phyloP scores from a whole-genome alignment of 2,113 vertebrate genomes.

The Cebus imitator region DNA sequence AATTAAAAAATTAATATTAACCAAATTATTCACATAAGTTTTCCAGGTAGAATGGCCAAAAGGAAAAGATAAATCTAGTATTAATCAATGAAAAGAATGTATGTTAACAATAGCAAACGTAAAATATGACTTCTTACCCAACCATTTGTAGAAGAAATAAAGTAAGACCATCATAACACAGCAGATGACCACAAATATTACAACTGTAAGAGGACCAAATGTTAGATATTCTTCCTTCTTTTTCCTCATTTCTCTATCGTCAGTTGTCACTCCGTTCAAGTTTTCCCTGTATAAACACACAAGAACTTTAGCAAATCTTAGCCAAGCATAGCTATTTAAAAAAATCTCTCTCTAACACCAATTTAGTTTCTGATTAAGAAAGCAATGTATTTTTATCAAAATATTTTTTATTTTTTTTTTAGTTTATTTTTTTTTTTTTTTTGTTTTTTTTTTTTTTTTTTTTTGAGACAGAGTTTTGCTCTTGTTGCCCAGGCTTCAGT shows the following conservation, averaged over 20 bases:
- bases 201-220: constrained; percentile 91
- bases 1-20: not conserved
- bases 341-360: constrained; percentile 38
- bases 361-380: constrained; percentile 40
- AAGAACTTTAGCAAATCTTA: constrained; percentile 24
- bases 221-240: constrained; percentile 85
- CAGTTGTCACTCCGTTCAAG: constrained; percentile 76
- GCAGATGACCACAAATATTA: constrained; percentile 92
- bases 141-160: constrained; percentile 94
- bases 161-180: constrained; percentile 95
- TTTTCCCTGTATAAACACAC: constrained; percentile 84
- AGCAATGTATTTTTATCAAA: not conserved
- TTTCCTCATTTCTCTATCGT: constrained; percentile 77
- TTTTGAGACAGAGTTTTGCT: no score
- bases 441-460: no score
- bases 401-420: no score
- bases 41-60: constrained; percentile 22
- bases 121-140: constrained; percentile 89
- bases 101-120: not conserved
- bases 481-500: no score
- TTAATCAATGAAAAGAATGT: not conserved
- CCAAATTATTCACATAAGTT: not conserved
- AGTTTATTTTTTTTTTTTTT: no score
- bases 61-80: constrained; percentile 19
- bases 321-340: not conserved